Conservation (phyloP, 2,113 vertebrate genomes). For the Geococcyx californianus region DNA sequence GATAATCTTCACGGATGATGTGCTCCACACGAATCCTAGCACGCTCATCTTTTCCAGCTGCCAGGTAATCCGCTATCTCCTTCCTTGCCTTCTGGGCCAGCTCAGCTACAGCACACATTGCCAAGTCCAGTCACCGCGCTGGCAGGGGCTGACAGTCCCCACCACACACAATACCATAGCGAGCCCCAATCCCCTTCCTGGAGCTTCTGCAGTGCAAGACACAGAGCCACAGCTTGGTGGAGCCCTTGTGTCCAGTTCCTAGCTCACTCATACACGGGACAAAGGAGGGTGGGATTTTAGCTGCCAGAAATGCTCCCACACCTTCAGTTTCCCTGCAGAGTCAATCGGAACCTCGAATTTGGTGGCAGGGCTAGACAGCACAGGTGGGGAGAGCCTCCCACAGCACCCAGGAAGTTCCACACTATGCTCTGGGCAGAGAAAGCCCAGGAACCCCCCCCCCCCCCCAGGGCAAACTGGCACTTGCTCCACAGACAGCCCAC, state of each 20-base stretch:
- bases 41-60: conserved; percentile 94
- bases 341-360: background rate
- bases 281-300: background rate
- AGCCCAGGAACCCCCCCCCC: background rate
- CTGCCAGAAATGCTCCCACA: background rate
- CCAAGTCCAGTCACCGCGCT: background rate
- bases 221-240: background rate
- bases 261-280: background rate
- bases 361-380: background rate
- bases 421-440: background rate
- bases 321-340: background rate
- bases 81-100: conserved; percentile 96
- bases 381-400: background rate
- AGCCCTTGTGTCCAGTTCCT: background rate
- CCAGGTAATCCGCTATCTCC: conserved; percentile 96
- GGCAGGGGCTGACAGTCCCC: background rate
- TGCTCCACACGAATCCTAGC: conserved; percentile 97
- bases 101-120: conserved; percentile 83
- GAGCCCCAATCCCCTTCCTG: background rate
- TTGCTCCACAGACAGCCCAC: background rate
- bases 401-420: background rate
- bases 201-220: background rate
- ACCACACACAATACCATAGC: background rate
- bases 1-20: conserved; percentile 97
- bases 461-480: background rate